Conservation (phyloP, 2,888 invertebrate genomes). For the Polyommatus icarus region DNA sequence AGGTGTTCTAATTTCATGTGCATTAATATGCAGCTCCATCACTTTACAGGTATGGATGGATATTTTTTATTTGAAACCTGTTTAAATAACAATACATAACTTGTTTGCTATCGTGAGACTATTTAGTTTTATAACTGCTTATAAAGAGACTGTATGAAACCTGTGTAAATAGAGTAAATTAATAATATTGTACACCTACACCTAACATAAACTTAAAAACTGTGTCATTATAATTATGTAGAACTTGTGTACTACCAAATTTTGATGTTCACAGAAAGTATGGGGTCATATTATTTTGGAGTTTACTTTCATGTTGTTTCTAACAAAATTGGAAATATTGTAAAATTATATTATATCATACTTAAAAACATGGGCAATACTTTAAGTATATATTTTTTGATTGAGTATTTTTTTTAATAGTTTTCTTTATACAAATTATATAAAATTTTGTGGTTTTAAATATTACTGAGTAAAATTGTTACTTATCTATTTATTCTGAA, state of each 20-base stretch:
- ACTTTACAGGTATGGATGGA: neutral
- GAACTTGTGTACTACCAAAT: neutral
- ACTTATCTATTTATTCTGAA: neutral
- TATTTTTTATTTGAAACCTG: conserved; percentile 11
- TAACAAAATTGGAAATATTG: neutral
- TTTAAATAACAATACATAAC: conserved; percentile 1
- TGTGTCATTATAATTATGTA: neutral
- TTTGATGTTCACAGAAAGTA: neutral
- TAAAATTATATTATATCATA: neutral
- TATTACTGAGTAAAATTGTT: neutral
- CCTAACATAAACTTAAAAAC: neutral
- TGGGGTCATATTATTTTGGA: neutral
- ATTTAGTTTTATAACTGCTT: neutral
- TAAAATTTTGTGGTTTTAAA: neutral
- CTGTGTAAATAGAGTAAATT: conserved; percentile 1
- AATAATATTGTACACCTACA: neutral
- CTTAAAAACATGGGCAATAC: neutral
- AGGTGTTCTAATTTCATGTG: neutral
- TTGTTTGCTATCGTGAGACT: neutral
- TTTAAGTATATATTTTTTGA: neutral
- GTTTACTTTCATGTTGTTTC: neutral
- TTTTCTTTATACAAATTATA: neutral
- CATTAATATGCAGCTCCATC: neutral
- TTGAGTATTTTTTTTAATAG: neutral
- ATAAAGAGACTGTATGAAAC: neutral